A percentile compares a stretch with the other conserved stretches of the same genome.
These are phyloP conservation scores for Anaspis maculata DNA, from an alignment of 2,888 invertebrate species.

Conservation along the genomic window DNA sequence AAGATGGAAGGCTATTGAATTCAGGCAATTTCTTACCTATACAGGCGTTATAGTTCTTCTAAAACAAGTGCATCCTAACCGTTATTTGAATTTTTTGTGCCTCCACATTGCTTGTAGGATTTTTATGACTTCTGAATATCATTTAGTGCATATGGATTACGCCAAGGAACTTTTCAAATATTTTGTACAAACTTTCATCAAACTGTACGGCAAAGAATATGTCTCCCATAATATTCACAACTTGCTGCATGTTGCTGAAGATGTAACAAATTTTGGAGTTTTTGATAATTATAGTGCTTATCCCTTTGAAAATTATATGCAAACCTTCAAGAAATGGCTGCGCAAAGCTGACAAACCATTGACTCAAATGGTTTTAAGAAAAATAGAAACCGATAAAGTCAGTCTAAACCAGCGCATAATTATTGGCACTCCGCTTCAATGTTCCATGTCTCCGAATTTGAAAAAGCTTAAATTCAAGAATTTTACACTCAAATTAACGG, in stretches of 20 bases:
- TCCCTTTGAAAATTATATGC: constrained; percentile 4
- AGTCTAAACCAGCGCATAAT: no score
- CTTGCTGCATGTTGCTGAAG: constrained; percentile 12
- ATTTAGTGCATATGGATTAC: constrained; percentile 1
- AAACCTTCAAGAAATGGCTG: no score
- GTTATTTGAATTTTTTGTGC: neutral
- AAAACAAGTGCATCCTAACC: neutral
- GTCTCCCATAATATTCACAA: constrained; percentile 17
- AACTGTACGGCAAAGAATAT: constrained; percentile 5
- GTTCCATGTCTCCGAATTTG: no score
- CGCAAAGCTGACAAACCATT: no score
- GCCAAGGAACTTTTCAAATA: constrained; percentile 2
- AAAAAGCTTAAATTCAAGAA: no score
- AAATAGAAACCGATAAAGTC: no score
- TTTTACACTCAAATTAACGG: no score
- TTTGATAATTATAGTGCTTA: constrained; percentile 4
- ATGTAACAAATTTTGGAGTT: neutral
- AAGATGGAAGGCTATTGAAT: constrained; percentile 4
- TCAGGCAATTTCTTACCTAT: constrained; percentile 1
- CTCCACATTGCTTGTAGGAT: neutral
- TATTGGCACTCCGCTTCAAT: no score
- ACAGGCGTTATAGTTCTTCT: neutral
- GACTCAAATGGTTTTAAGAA: no score
- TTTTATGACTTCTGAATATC: neutral
- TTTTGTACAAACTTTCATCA: constrained; percentile 1